phyloP scores from a whole-genome alignment of 1,140 invertebrate species.

The Dreissena polymorpha region DNA sequence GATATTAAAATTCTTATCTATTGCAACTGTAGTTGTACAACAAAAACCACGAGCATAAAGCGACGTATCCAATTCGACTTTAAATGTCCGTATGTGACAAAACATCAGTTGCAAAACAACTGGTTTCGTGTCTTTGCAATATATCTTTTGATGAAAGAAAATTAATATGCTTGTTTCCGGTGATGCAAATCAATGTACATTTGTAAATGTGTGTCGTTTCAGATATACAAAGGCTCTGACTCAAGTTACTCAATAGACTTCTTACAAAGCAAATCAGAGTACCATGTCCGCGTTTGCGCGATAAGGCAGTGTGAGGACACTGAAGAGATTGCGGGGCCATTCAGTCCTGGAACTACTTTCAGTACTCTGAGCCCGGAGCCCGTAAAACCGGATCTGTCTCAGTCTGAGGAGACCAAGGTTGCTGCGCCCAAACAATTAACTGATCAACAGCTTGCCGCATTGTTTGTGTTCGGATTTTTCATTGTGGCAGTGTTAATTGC shows the following conservation, averaged over 20 bases:
- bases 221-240: constrained; percentile 87
- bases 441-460: constrained; percentile 85
- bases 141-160: too few species aligned
- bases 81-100: background rate
- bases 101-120: too few species aligned
- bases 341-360: constrained; percentile 84
- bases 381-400: constrained; percentile 50
- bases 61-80: constrained; percentile 10
- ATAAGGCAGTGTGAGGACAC: constrained; percentile 83
- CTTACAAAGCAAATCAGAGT: constrained; percentile 86
- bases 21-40: background rate
- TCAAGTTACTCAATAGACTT: constrained; percentile 84
- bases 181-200: too few species aligned
- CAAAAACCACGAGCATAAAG: background rate
- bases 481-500: constrained; percentile 85
- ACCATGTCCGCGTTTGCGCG: constrained; percentile 87
- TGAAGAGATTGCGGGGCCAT: constrained; percentile 83
- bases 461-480: constrained; percentile 84
- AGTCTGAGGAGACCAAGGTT: constrained; percentile 54
- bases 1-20: background rate
- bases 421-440: constrained; percentile 81
- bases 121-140: too few species aligned
- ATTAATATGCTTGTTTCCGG: too few species aligned
- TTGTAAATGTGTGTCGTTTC: constrained; percentile 62
- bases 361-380: constrained; percentile 78